A percentile compares a stretch with the other conserved stretches of the same genome.
phyloP scores from a whole-genome alignment of 2,113 vertebrate genomes.

The Sarotherodon lohbergeri region DNA sequence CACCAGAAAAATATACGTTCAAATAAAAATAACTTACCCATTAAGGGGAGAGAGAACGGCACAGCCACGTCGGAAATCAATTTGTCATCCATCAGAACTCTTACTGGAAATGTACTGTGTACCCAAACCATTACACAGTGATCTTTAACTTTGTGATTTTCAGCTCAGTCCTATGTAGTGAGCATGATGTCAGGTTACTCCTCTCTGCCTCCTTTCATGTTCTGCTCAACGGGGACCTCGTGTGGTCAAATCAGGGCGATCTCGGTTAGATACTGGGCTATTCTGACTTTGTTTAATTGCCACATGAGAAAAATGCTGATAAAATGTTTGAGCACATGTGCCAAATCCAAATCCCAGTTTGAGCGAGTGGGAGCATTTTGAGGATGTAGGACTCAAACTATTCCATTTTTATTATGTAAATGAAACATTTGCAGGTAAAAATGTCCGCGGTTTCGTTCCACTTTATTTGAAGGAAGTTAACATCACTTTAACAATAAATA shows the following conservation, averaged over 20 bases:
- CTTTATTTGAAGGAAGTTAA: neutral
- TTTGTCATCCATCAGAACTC: neutral
- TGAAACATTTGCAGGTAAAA: neutral
- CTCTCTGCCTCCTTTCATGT: neutral
- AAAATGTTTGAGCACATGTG: neutral
- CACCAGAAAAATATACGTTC: neutral
- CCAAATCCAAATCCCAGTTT: neutral
- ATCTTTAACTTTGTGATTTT: neutral
- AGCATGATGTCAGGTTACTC: neutral
- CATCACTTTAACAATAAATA: neutral
- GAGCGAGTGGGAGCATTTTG: neutral
- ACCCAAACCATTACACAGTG: neutral
- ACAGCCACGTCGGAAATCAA: neutral
- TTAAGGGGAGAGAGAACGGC: neutral
- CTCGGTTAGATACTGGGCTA: neutral
- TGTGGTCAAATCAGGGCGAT: neutral
- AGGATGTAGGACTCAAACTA: neutral
- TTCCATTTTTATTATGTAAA: neutral
- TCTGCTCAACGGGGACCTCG: neutral
- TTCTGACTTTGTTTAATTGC: neutral
- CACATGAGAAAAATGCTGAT: neutral
- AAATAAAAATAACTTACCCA: neutral
- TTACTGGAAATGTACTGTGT: neutral
- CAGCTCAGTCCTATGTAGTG: neutral
- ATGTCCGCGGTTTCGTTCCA: rapidly evolving